Base-by-base conservation (phyloP, 2,888 invertebrate genomes). In the Eutolmus rufibarbis region DNA sequence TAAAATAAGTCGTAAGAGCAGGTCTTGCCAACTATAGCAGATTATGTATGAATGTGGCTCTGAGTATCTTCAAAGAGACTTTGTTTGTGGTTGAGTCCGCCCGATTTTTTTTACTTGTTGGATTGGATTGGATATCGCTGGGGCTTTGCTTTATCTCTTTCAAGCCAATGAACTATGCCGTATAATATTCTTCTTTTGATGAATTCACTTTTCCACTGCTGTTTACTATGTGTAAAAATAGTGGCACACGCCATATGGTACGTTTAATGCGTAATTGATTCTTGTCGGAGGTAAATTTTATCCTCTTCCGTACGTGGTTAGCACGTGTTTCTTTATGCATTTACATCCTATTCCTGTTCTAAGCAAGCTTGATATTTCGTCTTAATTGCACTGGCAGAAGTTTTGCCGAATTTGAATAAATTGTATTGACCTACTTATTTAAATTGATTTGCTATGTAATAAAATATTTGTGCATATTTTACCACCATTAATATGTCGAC, bases 161-260 rank as follows among this genome's bases (percentile, higher is more conserved):
- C 43, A 19, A 40, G 43, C 78, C 78, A 78, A 43, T 78, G 43
- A 78, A 43, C 46, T 78, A 12, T 78, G 40, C 43, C 14, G 23
- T 46, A 14, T 37, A 40, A n/a, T 40, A 14, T 19, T 23, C 7
- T 43, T 19, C 23, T 16, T 43, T 23, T 78, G 43, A 46, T 78
- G 43, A 40, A 43, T 78, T 78, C 78, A 78, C 43, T 78, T 78
- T 78, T 43, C 46, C 14, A n/a, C 34, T 19, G 34, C 37, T 34
- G n/a, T 16, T 78, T 78, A 78, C 19, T 34, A 40, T 78, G n/a
- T 37, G 23, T 78, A 78, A 78, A 78, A 78, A 78, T 78, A 78
- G 78, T 78, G 40, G 78, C 78, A 78, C 46, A 78, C 46, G 78
- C 78, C 28, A 78, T 78, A 78, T 78, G 78, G 78, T 78, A 43